Evolutionary conservation across 2,888 invertebrate genomes (phyloP), one percentile per base, ranked within the genome.

Genomic region (Artemia sp.): DNA sequence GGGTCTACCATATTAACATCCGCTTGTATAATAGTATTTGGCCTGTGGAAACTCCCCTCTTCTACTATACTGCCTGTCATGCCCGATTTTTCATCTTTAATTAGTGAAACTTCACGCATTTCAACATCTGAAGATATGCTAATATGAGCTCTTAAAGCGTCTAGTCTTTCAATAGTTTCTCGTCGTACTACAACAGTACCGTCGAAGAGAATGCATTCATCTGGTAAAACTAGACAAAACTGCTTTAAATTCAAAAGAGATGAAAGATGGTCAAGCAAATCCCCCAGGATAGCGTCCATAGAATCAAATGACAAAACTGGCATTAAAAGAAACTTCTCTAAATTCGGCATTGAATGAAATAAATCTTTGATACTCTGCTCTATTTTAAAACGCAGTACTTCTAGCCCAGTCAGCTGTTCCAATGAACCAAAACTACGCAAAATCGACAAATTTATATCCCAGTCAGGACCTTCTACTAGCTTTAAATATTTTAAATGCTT

Each of bases 241-340:
- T 19, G n/a, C 19, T 58, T 58, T 19, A 58, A 58, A 8, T 58
- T 58, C 19, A 10, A 58, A 58, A 58, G 58, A 14, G n/a, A n/a
- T 58, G 58, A 19, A n/a, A 58, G 19, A 19, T 58, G 58, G 19
- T 58, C 58, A 19, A 58, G 58, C 8, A 58, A 58, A 19, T 58
- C 58, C 10, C 58, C 58, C n/a, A 58, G 19, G n/a, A 19, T 9
- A n/a, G 58, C 58, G n/a, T 58, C 58, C 19, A 19, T 14, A 14
- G 58, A 14, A 19, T 58, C 58, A 58, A 58, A 14, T 19, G 58
- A 58, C n/a, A 58, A n/a, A 8, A 19, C n/a, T 19, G 58, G 58
- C 58, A 58, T 58, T n/a, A 58, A 58, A 14, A 58, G 58, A 19
- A 58, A 58, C n/a, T 58, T 58, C 19, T 58, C 58, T 14, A 58